Evolutionary conservation across 2,797 vertebrate genomes (phyloP).

Genomic region (Clarias laeviceps): DNA sequence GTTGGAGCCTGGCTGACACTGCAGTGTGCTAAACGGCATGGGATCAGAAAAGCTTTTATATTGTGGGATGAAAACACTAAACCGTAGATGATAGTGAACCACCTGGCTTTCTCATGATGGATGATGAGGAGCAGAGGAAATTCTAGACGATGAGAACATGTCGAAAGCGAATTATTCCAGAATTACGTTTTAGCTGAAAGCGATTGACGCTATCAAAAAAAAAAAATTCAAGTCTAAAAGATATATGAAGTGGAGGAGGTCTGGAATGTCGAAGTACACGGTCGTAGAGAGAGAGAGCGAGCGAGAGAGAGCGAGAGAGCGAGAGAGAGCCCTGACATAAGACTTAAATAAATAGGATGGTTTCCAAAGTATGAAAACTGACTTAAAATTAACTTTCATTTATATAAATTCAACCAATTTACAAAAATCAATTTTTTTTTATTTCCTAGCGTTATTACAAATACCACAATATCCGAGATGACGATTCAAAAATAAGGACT

Average conservation of each 20-base stretch:
- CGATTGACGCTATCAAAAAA: slow-evolving; percentile 34
- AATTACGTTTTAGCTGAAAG: slow-evolving; percentile 40
- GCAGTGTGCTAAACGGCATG: slow-evolving; percentile 30
- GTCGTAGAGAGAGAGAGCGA: slow-evolving; percentile 4
- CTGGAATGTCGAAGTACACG: slow-evolving; percentile 30
- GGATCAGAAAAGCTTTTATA: slow-evolving; percentile 40
- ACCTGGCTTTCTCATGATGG: slow-evolving; percentile 11
- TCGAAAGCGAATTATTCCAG: slow-evolving; percentile 6
- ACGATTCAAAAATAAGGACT: slow-evolving; percentile 50
- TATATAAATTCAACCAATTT: slow-evolving; percentile 47
- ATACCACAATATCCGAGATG: slow-evolving; percentile 46
- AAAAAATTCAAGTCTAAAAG: slow-evolving; percentile 52
- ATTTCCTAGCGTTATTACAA: slow-evolving; percentile 58
- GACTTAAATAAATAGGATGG: slow-evolving; percentile 35
- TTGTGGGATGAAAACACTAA: slow-evolving; percentile 24
- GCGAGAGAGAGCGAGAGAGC: not conserved
- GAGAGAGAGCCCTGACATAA: slow-evolving; percentile 1
- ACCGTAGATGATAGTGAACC: slow-evolving; percentile 4
- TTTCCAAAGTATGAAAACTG: not conserved
- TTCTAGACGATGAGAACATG: slow-evolving; percentile 11
- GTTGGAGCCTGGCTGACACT: slow-evolving; percentile 38
- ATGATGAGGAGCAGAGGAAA: slow-evolving; percentile 23
- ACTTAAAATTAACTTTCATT: slow-evolving; percentile 17
- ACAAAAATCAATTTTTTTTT: slow-evolving; percentile 42
- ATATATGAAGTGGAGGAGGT: slow-evolving; percentile 26